These are phyloP conservation scores for Mormyrops boulengeri DNA, from an alignment of 2,797 vertebrate genomes.

Conservation along the genomic window DNA sequence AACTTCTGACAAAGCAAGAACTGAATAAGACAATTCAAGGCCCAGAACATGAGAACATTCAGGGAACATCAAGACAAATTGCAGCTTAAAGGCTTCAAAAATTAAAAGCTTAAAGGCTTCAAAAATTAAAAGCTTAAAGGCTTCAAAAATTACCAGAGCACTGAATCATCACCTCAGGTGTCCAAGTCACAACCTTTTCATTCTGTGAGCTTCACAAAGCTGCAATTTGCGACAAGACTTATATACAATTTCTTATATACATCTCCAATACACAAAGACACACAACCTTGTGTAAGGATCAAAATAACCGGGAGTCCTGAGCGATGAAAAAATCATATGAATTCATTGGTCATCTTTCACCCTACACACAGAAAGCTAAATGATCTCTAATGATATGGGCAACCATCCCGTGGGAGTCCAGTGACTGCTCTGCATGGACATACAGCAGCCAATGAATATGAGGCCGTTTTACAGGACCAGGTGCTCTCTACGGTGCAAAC, in stretches of 20 bases:
- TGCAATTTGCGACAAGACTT: background rate
- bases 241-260: background rate
- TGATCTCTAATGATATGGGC: background rate
- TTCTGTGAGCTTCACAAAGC: background rate
- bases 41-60: background rate
- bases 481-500: background rate
- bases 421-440: background rate
- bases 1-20: background rate
- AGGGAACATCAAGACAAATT: background rate
- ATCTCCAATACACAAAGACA: background rate
- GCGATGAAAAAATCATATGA: background rate
- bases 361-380: background rate
- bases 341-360: background rate
- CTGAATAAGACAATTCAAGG: background rate
- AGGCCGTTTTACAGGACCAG: background rate
- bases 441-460: background rate
- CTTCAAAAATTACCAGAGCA: background rate
- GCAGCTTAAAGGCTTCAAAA: background rate
- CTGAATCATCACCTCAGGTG: background rate
- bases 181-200: background rate
- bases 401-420: background rate
- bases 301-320: background rate
- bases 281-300: background rate
- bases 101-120: background rate
- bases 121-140: background rate